Evolutionary conservation across 2,888 invertebrate species (phyloP), one percentile per base, ranked within the genome.

Genomic region (Xestia c-nigrum): DNA sequence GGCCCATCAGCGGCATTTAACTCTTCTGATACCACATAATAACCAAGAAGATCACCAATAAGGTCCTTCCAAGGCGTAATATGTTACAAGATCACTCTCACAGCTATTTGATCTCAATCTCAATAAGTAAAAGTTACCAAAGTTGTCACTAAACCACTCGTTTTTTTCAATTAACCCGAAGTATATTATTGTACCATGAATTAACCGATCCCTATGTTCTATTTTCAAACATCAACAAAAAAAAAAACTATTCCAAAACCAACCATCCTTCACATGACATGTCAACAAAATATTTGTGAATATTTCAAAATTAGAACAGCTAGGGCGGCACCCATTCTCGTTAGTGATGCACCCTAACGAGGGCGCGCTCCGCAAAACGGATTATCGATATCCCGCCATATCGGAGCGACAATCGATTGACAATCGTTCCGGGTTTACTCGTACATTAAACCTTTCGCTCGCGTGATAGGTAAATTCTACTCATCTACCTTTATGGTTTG

Each of bases 291-390:
- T 81, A 84, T 82, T 85, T 81, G 76, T 79, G 81, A 78, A 87
- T 80, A 88, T 81, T 85, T 80, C 81, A 78, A 88, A 88, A 87
- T 88, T 85, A 88, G 88, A 84, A 86, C 87, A 72, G 81, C 80
- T 86, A 87, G 83, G 80, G 81, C 70, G 83, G 83, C 80, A 78
- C 80, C 87, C 75, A 81, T 81, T 80, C 86, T 88, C 89, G 88
- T 89, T 88, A 89, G 85, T 85, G 86, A 88, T 89, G 89, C 88
- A 89, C 88, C 88, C 87, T 89, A 88, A 88, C 88, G 88, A 88
- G 89, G 83, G 80, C 88, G 81, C 89, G 87, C 88, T 78, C 83
- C 81, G 71, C 85, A 86, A 88, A 88, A 83, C 88, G 86, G 89
- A 88, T 88, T 88, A 89, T 87, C 89, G 89, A 88, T 89, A 89